These are phyloP conservation scores for Plagiodera versicolora DNA, from an alignment of 2,888 invertebrate genomes.

Conservation along the genomic window DNA sequence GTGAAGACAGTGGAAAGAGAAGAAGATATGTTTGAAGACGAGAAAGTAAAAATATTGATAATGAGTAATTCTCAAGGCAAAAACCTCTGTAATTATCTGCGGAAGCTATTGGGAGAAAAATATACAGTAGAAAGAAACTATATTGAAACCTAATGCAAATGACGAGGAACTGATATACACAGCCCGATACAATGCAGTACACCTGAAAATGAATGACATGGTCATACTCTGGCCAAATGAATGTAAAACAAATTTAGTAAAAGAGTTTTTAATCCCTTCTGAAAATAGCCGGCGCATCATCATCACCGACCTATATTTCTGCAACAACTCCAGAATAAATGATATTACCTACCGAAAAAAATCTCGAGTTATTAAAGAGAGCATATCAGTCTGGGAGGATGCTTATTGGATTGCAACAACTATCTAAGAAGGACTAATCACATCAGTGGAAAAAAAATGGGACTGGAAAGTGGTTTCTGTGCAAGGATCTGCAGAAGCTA, in stretches of 20 bases:
- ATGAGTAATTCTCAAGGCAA: constrained; percentile 3
- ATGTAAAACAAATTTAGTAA: neutral
- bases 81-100: neutral
- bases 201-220: constrained; percentile 2
- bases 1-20: neutral
- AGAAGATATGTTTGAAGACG: neutral
- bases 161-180: constrained; percentile 3
- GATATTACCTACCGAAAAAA: too few relatives aligned
- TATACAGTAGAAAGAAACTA: constrained; percentile 2
- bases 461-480: constrained; percentile 5
- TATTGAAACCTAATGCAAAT: constrained; percentile 3
- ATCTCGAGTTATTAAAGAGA: too few relatives aligned
- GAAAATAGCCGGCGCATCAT: neutral
- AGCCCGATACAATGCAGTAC: constrained; percentile 1
- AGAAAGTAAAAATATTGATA: neutral
- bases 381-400: neutral
- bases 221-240: constrained; percentile 4
- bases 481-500: neutral
- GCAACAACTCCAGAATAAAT: constrained; percentile 1
- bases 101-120: constrained; percentile 1
- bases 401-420: neutral
- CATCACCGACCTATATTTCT: neutral
- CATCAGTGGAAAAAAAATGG: constrained; percentile 1
- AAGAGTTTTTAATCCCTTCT: neutral
- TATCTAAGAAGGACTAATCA: constrained; percentile 1